Conservation (phyloP, 2,888 invertebrate genomes). For the Therioaphis trifolii region DNA sequence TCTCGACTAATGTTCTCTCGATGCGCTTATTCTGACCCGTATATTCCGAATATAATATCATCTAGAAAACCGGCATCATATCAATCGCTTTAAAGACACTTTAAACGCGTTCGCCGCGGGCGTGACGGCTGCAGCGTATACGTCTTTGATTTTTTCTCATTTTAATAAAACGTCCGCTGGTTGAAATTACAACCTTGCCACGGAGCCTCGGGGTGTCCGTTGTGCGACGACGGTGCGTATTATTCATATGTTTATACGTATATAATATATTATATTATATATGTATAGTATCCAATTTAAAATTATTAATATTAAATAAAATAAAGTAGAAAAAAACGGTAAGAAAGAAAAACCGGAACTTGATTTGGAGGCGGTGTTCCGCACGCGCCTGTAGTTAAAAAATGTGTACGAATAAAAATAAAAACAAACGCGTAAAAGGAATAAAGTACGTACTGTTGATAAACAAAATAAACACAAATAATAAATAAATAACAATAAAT, state of each 20-base stretch:
- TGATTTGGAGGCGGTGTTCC: slow-evolving; percentile 31
- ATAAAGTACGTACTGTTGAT: neutral
- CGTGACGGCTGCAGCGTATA: neutral
- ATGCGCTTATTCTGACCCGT: neutral
- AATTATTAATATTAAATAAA: slow-evolving; percentile 45
- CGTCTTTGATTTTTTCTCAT: neutral
- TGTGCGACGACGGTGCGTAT: slow-evolving; percentile 19
- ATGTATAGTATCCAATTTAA: slow-evolving; percentile 14
- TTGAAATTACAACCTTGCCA: slow-evolving; percentile 46
- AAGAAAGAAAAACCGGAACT: slow-evolving; percentile 41
- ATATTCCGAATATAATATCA: neutral
- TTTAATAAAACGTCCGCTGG: slow-evolving; percentile 28
- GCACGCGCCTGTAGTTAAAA: slow-evolving; percentile 37
- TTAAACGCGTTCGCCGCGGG: slow-evolving; percentile 17
- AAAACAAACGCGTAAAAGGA: neutral
- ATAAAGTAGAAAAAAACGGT: slow-evolving; percentile 17
- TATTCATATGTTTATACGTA: slow-evolving; percentile 7
- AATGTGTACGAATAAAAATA: too few species aligned
- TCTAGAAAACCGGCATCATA: neutral
- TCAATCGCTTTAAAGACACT: slow-evolving; percentile 26
- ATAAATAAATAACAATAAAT: too few species aligned
- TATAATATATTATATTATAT: neutral
- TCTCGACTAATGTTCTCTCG: neutral
- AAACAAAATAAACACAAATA: too few species aligned
- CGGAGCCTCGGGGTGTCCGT: slow-evolving; percentile 30